Evolutionary conservation across 2,113 vertebrate species (phyloP).

Genomic region (Pachyramphus minor): DNA sequence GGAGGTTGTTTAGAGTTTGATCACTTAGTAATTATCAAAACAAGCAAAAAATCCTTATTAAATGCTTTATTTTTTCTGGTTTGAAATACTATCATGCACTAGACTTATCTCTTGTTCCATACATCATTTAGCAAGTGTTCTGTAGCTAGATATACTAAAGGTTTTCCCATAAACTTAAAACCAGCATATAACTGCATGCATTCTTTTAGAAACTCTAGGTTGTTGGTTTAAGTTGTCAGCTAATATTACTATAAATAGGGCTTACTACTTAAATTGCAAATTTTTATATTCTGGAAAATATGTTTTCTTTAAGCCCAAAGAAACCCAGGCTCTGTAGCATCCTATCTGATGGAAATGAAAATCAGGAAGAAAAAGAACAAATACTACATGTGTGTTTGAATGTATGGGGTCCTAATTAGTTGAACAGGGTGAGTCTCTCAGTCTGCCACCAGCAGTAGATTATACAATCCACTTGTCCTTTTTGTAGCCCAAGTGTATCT

Average conservation of each 20-base stretch:
- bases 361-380: not conserved
- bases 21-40: not conserved
- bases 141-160: not conserved
- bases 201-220: not conserved
- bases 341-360: not conserved
- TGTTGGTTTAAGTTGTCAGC: not conserved
- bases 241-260: not conserved
- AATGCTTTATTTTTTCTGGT: not conserved
- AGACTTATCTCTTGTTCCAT: not conserved
- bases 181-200: not conserved
- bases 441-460: not conserved
- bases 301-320: not conserved
- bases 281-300: not conserved
- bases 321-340: not conserved
- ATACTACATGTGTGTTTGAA: not conserved
- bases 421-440: not conserved
- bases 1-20: not conserved
- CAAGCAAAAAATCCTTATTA: not conserved
- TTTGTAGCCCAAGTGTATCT: not conserved
- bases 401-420: not conserved
- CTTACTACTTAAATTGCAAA: not conserved
- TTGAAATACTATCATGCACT: not conserved
- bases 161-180: not conserved
- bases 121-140: not conserved
- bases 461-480: not conserved